Evolutionary conservation across 2,113 vertebrate species (phyloP), one percentile per base, ranked within the genome.

Genomic region (Melospiza melodia): DNA sequence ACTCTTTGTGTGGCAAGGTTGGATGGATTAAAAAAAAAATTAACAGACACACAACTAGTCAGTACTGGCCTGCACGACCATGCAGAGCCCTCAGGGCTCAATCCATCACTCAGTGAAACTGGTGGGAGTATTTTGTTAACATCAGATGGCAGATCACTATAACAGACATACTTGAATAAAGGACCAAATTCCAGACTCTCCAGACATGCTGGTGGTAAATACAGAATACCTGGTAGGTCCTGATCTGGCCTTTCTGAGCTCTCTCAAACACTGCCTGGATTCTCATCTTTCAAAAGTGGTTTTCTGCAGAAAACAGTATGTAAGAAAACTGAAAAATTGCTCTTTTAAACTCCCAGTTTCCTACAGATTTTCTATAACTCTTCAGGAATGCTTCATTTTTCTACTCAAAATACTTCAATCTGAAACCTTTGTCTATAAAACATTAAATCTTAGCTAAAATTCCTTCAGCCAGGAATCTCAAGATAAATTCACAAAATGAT

Each of bases 101-200:
- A 92, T 92, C 59, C 61, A 89, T 96, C 82, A 94, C 68, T 84
- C 44, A 21, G 39, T 9, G 76, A 90, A 96, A 92, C 57, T 22
- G 3, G 76, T 90, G 39, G 77, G 94, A 91, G 79, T 86, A 93
- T 97, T 92, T 94, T 96, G 48, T 78, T 89, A 80, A 61, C 4
- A 25, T 75, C 68, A 55, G 24, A 20, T 91, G 82, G 65, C 76
- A 88, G 71, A 90, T 88, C 46, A 39, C 52, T 91, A 17, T 28
- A 85, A 85, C 44, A 91, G 75, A 67, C 44, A 58, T 18, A 76
- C 20, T 28, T 72, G 68, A 84, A 81, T 58, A 77, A 81, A 95
- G 72, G 43, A 88, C 75, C 8, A 78, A 74, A 93, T 63, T 71
- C 75, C 10, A 78, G 67, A 93, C 55, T 71, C 43, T 90, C 31